Conservation (phyloP, 2,113 vertebrate species). For the Platichthys flesus region DNA sequence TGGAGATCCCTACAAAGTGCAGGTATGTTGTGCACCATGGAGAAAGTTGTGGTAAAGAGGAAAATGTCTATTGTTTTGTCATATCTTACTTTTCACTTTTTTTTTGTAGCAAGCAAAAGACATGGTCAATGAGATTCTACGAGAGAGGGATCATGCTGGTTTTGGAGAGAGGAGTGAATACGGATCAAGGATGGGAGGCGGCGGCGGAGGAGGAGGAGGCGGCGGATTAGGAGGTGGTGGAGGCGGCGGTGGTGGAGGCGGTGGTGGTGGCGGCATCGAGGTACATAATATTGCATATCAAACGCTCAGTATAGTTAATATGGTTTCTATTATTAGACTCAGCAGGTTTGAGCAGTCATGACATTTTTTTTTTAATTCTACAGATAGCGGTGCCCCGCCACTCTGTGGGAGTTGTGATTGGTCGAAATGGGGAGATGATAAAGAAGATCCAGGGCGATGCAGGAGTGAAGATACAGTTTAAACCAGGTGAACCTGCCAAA, state of each 20-base stretch:
- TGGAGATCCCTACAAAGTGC: constrained; percentile 94
- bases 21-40: constrained; percentile 73
- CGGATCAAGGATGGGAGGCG: constrained; percentile 86
- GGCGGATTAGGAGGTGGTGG: constrained; percentile 70
- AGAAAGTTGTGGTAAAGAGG: background rate
- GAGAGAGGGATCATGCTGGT: constrained; percentile 88
- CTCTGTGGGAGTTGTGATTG: constrained; percentile 93
- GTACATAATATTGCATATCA: constrained; percentile 53
- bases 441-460: constrained; percentile 95
- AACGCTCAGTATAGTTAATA: background rate
- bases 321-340: background rate
- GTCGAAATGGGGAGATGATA: constrained; percentile 93
- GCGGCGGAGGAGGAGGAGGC: background rate
- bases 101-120: constrained; percentile 90
- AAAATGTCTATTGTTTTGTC: background rate
- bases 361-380: constrained; percentile 23
- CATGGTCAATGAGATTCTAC: constrained; percentile 93
- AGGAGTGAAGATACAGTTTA: constrained; percentile 94
- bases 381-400: constrained; percentile 92
- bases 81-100: background rate
- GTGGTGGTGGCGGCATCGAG: constrained; percentile 70
- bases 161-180: constrained; percentile 90
- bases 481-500: constrained; percentile 84
- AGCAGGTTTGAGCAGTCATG: background rate
- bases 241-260: background rate